Evolutionary conservation across 2,888 invertebrate species (phyloP).

Genomic region (Dynastes maya): DNA sequence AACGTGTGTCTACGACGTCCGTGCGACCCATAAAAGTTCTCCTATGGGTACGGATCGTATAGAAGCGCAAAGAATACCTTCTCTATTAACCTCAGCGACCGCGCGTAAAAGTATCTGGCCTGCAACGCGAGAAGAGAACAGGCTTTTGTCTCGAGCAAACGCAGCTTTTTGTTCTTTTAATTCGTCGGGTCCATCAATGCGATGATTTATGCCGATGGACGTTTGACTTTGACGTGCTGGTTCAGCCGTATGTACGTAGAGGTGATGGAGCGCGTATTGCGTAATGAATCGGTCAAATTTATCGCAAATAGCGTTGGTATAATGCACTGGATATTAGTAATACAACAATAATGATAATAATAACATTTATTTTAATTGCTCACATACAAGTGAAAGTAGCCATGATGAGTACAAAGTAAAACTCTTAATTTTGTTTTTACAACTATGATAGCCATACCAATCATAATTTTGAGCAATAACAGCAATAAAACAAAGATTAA

Average conservation of each 20-base stretch:
- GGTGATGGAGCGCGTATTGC: conserved; percentile 19
- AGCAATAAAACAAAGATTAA: no score
- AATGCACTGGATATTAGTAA: background rate
- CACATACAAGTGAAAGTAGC: no score
- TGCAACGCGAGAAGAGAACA: conserved; percentile 11
- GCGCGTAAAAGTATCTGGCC: conserved; percentile 37
- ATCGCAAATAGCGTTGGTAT: background rate
- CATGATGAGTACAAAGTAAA: no score
- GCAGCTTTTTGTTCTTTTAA: conserved; percentile 47
- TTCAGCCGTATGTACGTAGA: conserved; percentile 2
- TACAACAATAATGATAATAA: background rate
- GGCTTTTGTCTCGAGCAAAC: background rate
- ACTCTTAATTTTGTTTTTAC: no score
- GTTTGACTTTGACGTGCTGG: conserved; percentile 41
- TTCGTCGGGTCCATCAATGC: conserved; percentile 50
- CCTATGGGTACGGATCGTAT: conserved; percentile 14
- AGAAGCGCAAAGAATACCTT: conserved; percentile 48
- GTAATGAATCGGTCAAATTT: conserved; percentile 39
- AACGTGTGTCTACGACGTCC: background rate
- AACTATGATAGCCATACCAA: no score
- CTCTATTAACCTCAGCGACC: conserved; percentile 57
- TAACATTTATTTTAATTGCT: no score
- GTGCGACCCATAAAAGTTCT: no score
- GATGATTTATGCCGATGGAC: conserved; percentile 48
- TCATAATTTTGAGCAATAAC: no score